A percentile compares a stretch with the other conserved stretches of the same genome.
Evolutionary conservation across 2,888 invertebrate genomes (phyloP).

Genomic region (Notodonta dromedarius): DNA sequence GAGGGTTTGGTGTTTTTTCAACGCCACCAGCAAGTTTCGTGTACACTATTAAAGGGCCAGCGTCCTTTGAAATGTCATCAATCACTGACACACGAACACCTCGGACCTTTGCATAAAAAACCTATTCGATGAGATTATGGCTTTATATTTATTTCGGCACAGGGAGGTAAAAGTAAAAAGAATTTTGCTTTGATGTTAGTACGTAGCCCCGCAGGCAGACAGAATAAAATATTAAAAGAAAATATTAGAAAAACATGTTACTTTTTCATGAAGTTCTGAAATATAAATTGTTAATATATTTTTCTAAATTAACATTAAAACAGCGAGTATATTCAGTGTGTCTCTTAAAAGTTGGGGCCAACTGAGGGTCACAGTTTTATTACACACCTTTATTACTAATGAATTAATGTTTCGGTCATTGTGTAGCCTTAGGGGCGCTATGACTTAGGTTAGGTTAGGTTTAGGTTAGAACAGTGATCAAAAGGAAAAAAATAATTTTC

Average conservation of each 20-base stretch:
- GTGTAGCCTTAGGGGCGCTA: no score
- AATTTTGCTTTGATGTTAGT: slow-evolving; percentile 17
- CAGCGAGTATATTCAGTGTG: not conserved
- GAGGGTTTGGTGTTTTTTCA: slow-evolving; percentile 36
- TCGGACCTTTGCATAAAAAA: slow-evolving; percentile 58
- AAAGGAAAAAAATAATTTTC: no score
- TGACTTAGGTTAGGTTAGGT: no score
- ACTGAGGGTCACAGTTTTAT: no score
- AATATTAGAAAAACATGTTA: not conserved
- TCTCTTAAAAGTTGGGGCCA: not conserved
- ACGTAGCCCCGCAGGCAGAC: slow-evolving; percentile 19
- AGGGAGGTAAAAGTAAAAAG: not conserved
- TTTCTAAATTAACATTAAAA: not conserved
- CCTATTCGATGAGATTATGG: slow-evolving; percentile 54
- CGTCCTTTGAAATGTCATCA: slow-evolving; percentile 58
- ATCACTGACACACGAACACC: slow-evolving; percentile 61
- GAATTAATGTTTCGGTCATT: no score
- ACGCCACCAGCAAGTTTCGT: slow-evolving; percentile 31
- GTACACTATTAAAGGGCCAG: slow-evolving; percentile 45
- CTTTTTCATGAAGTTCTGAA: not conserved
- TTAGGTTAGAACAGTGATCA: no score
- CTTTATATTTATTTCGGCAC: slow-evolving; percentile 51
- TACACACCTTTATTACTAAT: no score
- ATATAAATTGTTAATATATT: no score
- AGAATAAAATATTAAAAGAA: slow-evolving; percentile 6